Evolutionary conservation across 2,113 vertebrate species (phyloP).

Genomic region (Loxodonta africana): DNA sequence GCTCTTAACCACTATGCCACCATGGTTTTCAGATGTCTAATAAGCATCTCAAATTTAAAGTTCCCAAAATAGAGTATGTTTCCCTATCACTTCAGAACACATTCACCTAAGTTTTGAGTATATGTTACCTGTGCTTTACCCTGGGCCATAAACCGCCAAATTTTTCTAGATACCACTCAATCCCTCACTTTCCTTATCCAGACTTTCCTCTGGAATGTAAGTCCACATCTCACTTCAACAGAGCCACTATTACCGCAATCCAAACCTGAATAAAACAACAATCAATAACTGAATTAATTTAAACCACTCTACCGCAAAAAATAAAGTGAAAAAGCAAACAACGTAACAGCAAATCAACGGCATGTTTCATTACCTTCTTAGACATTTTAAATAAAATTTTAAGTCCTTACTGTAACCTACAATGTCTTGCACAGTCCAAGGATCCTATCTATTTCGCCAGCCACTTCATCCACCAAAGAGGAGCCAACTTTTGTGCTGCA

Average conservation of each 20-base stretch:
- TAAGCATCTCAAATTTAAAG: background rate
- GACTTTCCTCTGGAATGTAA: background rate
- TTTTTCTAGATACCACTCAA: background rate
- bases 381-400: background rate
- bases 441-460: background rate
- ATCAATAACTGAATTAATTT: background rate
- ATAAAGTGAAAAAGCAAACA: no score
- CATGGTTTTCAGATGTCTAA: no score
- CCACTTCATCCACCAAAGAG: fast-evolving
- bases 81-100: background rate
- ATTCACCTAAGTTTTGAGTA: background rate
- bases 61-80: background rate
- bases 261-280: background rate
- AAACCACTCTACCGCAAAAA: background rate
- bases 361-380: background rate
- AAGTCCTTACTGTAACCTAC: background rate
- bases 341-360: background rate
- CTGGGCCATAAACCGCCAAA: background rate
- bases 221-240: background rate
- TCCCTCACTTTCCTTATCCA: background rate
- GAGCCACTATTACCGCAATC: background rate
- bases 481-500: background rate
- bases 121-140: background rate
- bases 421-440: background rate
- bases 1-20: no score